phyloP scores from a whole-genome alignment of 2,888 invertebrate genomes.

The Adelphocoris suturalis region DNA sequence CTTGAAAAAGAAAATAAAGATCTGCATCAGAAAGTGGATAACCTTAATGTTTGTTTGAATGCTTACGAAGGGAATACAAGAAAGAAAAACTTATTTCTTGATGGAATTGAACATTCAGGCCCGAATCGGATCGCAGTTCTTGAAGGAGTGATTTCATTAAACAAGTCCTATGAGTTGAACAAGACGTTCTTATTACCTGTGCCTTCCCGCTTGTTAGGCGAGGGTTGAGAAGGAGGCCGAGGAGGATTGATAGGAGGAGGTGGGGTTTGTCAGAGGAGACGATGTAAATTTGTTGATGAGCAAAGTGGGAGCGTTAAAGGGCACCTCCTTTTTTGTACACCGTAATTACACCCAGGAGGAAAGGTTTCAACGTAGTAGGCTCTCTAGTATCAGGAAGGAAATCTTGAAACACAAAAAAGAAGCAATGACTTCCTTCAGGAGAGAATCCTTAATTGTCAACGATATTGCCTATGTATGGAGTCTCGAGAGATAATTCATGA shows the following conservation, averaged over 20 bases:
- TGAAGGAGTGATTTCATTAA: background rate
- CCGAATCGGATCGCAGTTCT: background rate
- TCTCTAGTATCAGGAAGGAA: background rate
- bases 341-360: conserved; percentile 14
- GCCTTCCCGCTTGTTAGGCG: background rate
- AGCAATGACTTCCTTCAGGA: background rate
- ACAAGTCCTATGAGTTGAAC: background rate
- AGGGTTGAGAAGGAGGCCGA: background rate
- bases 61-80: background rate
- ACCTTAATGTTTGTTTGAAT: background rate
- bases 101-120: background rate
- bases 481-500: background rate
- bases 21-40: too few relatives aligned
- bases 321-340: background rate
- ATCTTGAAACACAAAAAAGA: background rate
- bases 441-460: background rate
- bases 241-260: background rate
- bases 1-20: too few relatives aligned
- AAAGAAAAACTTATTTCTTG: background rate
- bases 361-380: background rate
- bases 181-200: background rate
- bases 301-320: background rate
- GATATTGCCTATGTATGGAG: background rate
- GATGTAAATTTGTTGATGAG: background rate
- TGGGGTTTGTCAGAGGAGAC: background rate